Evolutionary conservation across 2,888 invertebrate species (phyloP).

Genomic region (Eupithecia subumbrata): DNA sequence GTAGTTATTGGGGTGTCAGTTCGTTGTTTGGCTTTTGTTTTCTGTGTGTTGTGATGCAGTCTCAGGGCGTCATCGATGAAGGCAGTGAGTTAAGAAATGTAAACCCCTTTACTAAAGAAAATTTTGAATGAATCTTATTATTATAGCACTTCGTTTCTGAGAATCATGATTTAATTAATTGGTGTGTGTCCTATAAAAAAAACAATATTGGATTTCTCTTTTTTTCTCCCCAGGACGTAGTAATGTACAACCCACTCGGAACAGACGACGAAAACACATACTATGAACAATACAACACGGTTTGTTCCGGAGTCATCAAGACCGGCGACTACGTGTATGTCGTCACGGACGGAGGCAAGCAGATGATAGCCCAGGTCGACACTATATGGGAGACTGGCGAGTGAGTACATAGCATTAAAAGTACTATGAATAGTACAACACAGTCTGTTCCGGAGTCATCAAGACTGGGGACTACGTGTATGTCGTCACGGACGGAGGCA

Average conservation of each 20-base stretch:
- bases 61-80: no score
- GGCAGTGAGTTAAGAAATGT: no score
- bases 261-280: constrained; percentile 92
- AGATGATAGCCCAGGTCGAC: constrained; percentile 96
- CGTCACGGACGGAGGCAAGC: constrained; percentile 94
- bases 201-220: not conserved
- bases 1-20: no score
- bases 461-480: no score
- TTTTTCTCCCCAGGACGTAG: constrained; percentile 86
- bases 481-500: no score
- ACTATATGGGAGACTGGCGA: constrained; percentile 96
- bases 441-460: no score
- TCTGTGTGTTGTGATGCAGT: no score
- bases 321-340: constrained; percentile 98
- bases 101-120: no score
- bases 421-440: not conserved
- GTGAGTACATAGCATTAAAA: constrained; percentile 80
- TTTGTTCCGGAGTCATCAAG: constrained; percentile 92
- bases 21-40: no score
- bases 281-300: constrained; percentile 96
- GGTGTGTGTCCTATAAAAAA: not conserved
- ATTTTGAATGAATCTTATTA: no score
- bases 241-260: constrained; percentile 86
- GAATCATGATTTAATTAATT: not conserved
- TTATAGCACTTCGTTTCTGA: no score